Evolutionary conservation across 2,797 vertebrate species (phyloP), one percentile per base, ranked within the genome.

Genomic region (Champsocephalus gunnari): DNA sequence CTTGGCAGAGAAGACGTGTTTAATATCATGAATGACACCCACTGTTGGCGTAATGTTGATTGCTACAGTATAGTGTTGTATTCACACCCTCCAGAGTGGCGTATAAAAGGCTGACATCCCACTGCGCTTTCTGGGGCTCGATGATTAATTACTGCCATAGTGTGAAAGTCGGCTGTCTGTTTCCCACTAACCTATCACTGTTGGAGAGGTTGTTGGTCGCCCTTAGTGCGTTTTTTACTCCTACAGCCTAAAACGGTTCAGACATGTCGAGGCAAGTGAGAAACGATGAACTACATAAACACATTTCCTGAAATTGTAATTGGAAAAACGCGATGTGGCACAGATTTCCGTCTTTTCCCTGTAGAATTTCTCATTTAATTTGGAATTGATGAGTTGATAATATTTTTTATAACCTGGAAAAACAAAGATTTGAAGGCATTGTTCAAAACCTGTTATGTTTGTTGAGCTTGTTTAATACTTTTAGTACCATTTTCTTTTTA

Each of bases 91-190:
- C 11, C 6, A 44, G 81, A 81, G 71, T 80, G 72, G 28, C 32
- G 43, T 79, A 74, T 73, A 58, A 59, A 79, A 66, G 73, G 60
- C 63, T 45, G 49, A 62, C 14, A 54, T 62, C 82, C 72, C 51
- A 41, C 87, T 77, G 85, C 32, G 77, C 71, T 78, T 68, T 85
- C 81, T 73, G 71, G 70, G 67, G 83, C 80, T 75, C 69, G 59
- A 72, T 82, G 77, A 87, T 80, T 80, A 84, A 90, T 86, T 73
- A 77, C 82, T 79, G 66, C 70, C 81, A 76, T 73, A 79, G 79
- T 79, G 81, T 88, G 77, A 64, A 61, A 88, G 87, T 83, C 75
- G 58, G 76, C 76, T 12, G 57, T 83, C 56, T 74, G 85, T 79
- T 86, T 66, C 69, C 68, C 61, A 47, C 69, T 66, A 76, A 75